phyloP scores from a whole-genome alignment of 2,113 vertebrate species.

The Mus pahari region DNA sequence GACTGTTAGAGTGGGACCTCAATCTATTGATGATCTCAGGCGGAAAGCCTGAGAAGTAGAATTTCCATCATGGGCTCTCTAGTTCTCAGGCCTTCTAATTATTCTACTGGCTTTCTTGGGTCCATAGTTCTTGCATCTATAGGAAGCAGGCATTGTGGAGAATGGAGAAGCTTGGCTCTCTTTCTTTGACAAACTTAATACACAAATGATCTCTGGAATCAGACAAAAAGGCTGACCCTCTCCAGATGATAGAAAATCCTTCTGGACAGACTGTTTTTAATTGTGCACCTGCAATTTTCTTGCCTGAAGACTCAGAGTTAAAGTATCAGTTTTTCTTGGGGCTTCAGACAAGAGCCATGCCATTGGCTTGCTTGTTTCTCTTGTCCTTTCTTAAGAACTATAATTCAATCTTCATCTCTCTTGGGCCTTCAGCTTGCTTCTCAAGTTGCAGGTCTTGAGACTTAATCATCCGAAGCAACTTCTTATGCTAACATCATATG shows the following conservation, averaged over 20 bases:
- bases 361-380: not conserved
- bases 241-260: not conserved
- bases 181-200: not conserved
- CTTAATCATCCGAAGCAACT: not conserved
- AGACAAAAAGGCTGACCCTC: not conserved
- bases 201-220: not conserved
- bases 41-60: not conserved
- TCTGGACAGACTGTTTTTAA: not conserved
- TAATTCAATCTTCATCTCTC: not conserved
- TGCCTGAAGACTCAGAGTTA: not conserved
- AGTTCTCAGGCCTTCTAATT: not conserved
- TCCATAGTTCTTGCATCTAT: not conserved
- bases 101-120: not conserved
- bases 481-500: not conserved
- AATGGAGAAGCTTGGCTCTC: not conserved
- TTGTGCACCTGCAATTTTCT: not conserved
- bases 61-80: not conserved
- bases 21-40: not conserved
- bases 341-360: not conserved
- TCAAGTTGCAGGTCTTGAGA: not conserved
- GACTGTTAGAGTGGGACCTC: not conserved
- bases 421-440: not conserved
- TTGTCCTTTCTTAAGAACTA: not conserved
- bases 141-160: not conserved
- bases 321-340: not conserved